Percentiles rank a stretch among this genome's conserved stretches.
These are phyloP conservation scores for Cosmorhoe ocellata DNA, from an alignment of 2,888 invertebrate species.

Conservation along the genomic window DNA sequence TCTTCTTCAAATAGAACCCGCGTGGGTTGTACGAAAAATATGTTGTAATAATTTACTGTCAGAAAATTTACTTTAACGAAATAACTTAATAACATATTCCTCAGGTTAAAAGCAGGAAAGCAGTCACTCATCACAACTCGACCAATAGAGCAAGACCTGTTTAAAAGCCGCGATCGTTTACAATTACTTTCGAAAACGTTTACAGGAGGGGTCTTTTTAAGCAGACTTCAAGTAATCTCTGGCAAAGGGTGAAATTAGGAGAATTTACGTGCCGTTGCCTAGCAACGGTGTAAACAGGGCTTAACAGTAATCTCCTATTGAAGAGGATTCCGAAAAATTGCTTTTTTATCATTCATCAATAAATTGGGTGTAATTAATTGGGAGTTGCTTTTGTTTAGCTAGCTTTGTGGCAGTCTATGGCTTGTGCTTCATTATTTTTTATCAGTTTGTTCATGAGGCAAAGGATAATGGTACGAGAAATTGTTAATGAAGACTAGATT, in stretches of 20 bases:
- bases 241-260: slow-evolving; percentile 59
- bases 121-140: slow-evolving; percentile 2
- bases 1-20: too few species aligned
- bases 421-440: slow-evolving; percentile 22
- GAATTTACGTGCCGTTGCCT: slow-evolving; percentile 63
- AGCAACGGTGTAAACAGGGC: slow-evolving; percentile 45
- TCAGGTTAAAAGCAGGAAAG: neutral
- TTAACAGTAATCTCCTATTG: slow-evolving; percentile 6
- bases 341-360: slow-evolving; percentile 15
- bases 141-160: slow-evolving; percentile 22
- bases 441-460: slow-evolving; percentile 10
- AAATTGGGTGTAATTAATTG: slow-evolving; percentile 22
- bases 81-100: neutral
- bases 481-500: too few species aligned
- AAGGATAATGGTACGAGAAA: neutral
- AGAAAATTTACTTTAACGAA: neutral
- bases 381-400: slow-evolving; percentile 5
- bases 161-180: slow-evolving; percentile 23
- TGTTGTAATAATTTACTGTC: neutral
- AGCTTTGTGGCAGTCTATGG: slow-evolving; percentile 5
- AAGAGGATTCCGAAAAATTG: slow-evolving; percentile 7
- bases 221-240: slow-evolving; percentile 30
- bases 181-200: slow-evolving; percentile 28
- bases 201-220: slow-evolving; percentile 21
- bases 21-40: neutral